These are phyloP conservation scores for Cheilosia scutellata DNA, from an alignment of 2,888 invertebrate species.

Conservation along the genomic window DNA sequence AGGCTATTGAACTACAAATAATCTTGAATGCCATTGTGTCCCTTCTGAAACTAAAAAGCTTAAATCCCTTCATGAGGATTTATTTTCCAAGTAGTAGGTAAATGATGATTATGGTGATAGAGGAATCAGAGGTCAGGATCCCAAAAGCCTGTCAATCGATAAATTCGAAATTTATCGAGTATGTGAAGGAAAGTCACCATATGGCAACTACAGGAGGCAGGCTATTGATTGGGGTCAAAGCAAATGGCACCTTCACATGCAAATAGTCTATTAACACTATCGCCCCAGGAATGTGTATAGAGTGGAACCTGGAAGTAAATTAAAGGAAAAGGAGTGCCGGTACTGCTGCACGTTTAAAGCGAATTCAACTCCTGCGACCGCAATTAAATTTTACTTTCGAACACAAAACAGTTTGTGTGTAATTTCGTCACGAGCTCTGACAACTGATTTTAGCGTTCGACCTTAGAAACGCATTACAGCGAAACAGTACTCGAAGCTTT, in stretches of 20 bases:
- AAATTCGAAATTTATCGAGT: conserved; percentile 64
- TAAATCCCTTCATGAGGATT: conserved; percentile 54
- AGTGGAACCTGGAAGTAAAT: conserved; percentile 37
- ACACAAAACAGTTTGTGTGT: conserved; percentile 26
- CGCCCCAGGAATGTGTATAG: conserved; percentile 34
- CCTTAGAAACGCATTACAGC: conserved; percentile 18
- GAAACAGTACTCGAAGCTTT: conserved; percentile 7
- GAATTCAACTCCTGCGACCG: conserved; percentile 45
- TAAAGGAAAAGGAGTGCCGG: conserved; percentile 66
- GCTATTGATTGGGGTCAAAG: conserved; percentile 67
- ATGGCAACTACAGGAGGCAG: neutral
- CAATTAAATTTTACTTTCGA: conserved; percentile 66
- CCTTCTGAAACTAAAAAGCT: conserved; percentile 39
- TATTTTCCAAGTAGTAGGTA: conserved; percentile 64
- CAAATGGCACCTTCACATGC: conserved; percentile 69
- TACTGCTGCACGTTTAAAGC: conserved; percentile 48
- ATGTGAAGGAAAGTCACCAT: conserved; percentile 33
- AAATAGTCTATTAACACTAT: conserved; percentile 63
- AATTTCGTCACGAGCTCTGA: conserved; percentile 37
- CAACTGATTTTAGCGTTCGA: conserved; percentile 18
- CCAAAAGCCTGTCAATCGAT: conserved; percentile 59
- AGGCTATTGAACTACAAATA: conserved; percentile 70
- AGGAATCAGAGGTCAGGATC: conserved; percentile 71
- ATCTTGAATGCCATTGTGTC: conserved; percentile 48
- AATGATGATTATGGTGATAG: conserved; percentile 55